Evolutionary conservation across 2,797 vertebrate species (phyloP).

Genomic region (Aulostomus chinensis): DNA sequence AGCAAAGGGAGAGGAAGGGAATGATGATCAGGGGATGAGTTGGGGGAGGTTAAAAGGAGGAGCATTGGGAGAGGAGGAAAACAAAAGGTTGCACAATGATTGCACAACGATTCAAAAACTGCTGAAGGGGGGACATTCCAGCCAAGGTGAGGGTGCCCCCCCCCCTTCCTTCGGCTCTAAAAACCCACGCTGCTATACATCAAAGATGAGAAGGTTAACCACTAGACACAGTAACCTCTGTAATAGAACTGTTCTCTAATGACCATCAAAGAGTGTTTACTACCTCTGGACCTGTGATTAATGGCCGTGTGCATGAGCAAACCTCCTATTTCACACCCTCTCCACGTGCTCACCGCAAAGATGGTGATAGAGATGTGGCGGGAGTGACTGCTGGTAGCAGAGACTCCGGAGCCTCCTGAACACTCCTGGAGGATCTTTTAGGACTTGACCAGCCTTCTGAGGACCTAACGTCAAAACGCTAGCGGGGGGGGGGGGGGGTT

Average conservation of each 20-base stretch:
- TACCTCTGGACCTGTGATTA: conserved; percentile 67
- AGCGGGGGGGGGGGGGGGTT: not conserved
- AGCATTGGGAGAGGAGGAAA: conserved; percentile 59
- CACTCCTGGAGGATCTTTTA: conserved; percentile 7
- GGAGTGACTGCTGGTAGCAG: conserved; percentile 33
- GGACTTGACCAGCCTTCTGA: conserved; percentile 3
- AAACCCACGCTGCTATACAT: conserved; percentile 62
- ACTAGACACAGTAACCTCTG: conserved; percentile 73
- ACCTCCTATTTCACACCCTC: conserved; percentile 36
- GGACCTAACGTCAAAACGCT: conserved; percentile 3
- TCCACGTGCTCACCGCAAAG: conserved; percentile 19
- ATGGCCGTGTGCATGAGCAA: conserved; percentile 49
- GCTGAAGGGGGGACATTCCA: conserved; percentile 68
- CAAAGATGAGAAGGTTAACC: conserved; percentile 75
- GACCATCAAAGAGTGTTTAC: conserved; percentile 77
- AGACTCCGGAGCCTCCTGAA: not conserved
- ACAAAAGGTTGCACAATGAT: conserved; percentile 80
- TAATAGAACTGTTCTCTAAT: conserved; percentile 77
- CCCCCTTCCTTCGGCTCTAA: conserved; percentile 20
- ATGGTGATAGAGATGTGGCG: conserved; percentile 33
- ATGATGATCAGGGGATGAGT: conserved; percentile 15
- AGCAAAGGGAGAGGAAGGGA: conserved; percentile 42
- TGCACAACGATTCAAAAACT: conserved; percentile 72
- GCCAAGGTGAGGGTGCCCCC: conserved; percentile 60
- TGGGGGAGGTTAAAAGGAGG: conserved; percentile 20